Percentiles rank a stretch among this genome's conserved stretches.
phyloP scores from a whole-genome alignment of 2,797 vertebrate genomes.

The Karalla daura region DNA sequence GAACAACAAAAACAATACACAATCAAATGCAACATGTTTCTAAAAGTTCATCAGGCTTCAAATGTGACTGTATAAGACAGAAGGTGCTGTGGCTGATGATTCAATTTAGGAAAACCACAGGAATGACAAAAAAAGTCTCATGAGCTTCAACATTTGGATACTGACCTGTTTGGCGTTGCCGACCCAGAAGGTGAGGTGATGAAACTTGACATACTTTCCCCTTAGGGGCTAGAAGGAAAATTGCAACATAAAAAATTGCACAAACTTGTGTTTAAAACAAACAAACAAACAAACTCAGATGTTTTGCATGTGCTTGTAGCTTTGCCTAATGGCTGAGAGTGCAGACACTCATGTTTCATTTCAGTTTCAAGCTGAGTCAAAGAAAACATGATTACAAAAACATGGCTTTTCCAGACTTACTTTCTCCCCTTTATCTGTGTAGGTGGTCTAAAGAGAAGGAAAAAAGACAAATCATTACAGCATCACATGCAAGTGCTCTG shows the following conservation, averaged over 20 bases:
- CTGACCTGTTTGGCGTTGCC: conserved; percentile 90
- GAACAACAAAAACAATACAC: neutral
- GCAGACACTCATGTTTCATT: neutral
- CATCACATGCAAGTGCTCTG: conserved; percentile 11
- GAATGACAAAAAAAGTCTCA: neutral
- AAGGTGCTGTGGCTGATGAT: neutral
- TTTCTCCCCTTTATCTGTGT: conserved; percentile 89
- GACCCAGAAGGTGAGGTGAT: conserved; percentile 89
- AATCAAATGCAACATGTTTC: neutral
- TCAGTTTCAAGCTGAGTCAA: neutral
- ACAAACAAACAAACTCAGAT: neutral
- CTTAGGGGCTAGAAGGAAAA: conserved; percentile 74
- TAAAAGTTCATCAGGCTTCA: neutral
- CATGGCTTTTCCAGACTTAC: conserved; percentile 67
- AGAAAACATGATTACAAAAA: too few relatives aligned
- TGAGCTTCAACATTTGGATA: conserved; percentile 15
- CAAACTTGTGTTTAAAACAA: neutral
- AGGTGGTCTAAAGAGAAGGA: conserved; percentile 80
- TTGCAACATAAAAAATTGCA: neutral
- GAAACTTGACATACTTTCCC: conserved; percentile 85
- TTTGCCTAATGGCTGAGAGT: neutral
- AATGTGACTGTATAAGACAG: neutral
- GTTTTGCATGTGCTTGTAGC: neutral
- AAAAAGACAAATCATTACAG: conserved; percentile 15
- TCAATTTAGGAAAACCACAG: neutral